Percentiles rank a stretch among this genome's conserved stretches.
Evolutionary conservation across 1,140 invertebrate genomes (phyloP).

Genomic region (Neodiprion fabricii): DNA sequence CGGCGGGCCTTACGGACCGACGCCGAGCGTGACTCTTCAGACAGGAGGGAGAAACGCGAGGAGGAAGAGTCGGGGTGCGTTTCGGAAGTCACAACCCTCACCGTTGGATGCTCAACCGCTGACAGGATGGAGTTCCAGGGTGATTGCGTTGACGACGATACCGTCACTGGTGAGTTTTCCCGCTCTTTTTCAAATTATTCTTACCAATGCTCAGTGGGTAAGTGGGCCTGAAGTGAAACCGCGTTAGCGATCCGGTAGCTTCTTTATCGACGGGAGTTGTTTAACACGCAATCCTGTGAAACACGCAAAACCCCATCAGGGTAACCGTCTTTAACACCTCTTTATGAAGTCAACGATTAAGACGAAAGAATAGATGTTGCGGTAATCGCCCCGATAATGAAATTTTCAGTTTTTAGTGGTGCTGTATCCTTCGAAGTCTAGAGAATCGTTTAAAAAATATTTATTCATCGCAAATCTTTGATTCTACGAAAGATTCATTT

Average conservation of each 20-base stretch:
- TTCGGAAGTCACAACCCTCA: conserved; percentile 65
- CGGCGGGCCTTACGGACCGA: conserved; percentile 37
- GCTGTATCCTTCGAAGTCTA: too few species aligned
- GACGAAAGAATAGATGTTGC: too few species aligned
- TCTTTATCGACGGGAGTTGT: background rate
- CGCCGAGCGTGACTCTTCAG: conserved; percentile 45
- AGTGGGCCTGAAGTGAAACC: background rate
- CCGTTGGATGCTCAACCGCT: conserved; percentile 71
- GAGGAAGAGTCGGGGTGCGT: conserved; percentile 51
- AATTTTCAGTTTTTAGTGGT: too few species aligned
- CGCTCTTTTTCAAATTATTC: background rate
- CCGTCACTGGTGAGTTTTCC: conserved; percentile 51
- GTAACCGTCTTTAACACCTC: too few species aligned
- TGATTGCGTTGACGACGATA: conserved; percentile 67
- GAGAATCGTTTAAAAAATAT: too few species aligned
- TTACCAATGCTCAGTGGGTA: background rate
- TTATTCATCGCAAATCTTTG: too few species aligned
- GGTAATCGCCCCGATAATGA: too few species aligned
- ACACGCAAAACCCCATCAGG: too few species aligned
- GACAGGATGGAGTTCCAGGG: conserved; percentile 77
- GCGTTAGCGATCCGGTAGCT: background rate
- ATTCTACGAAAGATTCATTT: too few species aligned
- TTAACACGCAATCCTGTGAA: background rate
- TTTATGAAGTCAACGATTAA: too few species aligned
- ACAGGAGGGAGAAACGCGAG: conserved; percentile 55